Evolutionary conservation across 2,888 invertebrate genomes (phyloP), one percentile per base, ranked within the genome.

Genomic region (Macaria liturata): DNA sequence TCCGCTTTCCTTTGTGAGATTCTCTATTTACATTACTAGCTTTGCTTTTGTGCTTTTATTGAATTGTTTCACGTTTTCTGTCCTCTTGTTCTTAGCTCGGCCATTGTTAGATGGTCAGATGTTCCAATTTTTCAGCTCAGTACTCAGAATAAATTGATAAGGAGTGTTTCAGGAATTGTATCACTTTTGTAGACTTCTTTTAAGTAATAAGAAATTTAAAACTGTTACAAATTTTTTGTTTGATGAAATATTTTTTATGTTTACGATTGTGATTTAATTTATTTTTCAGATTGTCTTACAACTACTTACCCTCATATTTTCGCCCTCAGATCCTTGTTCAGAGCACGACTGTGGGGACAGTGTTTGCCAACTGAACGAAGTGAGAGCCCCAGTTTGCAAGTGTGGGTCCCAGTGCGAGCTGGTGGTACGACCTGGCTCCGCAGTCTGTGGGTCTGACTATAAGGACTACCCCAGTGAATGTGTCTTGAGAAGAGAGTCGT

Each of bases 391-490:
- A 0, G 93, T 93, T 45, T 98, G 97, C 82, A 94, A 94, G 61
- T 98, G 98, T 82, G 95, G 96, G 57, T 95, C 96, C 68, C 93
- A 94, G 49, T 96, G 96, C 75, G 95, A 96, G 53, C 93, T 97
- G 69, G 93, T 95, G 71, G 95, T 95, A 71, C 92, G 94, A 46
- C 94, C 96, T 6, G 88, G 88, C 0, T 86, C 90, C 0, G 95
- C 96, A 3, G 93, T 96, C 54, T 96, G 96, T 75, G 96, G 95
- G 46, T 96, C 95, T 58, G 96, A 96, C 78, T 96, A 95, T 66
- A 94, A 94, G 81, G 96, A 96, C 57, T 97, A 96, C 78, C 93
- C 95, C 49, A 97, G 96, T 78, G 96, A 97, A 75, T 98, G 98
- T 76, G 94, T 95, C 60, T 92, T 97, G 66, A 92, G 95, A 54